These are phyloP conservation scores for Anabacerthia variegaticeps DNA, from an alignment of 2,797 vertebrate genomes.

Conservation along the genomic window DNA sequence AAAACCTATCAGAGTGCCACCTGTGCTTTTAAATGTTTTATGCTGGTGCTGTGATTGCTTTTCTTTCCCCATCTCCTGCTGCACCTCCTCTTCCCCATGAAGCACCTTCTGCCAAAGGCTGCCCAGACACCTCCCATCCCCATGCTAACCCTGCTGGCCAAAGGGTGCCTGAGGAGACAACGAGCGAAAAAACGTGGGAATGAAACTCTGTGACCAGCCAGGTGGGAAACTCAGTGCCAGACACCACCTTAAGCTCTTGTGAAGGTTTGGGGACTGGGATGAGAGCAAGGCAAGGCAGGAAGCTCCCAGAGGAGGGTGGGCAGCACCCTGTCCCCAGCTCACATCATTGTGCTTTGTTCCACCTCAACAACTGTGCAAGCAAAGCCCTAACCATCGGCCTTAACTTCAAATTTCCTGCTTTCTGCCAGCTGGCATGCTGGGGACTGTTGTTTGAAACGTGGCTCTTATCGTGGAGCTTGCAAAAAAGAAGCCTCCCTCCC, in stretches of 20 bases:
- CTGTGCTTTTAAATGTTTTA: not conserved
- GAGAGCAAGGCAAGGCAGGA: slow-evolving; percentile 35
- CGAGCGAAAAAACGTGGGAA: not conserved
- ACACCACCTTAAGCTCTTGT: not conserved
- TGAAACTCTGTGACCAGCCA: not conserved
- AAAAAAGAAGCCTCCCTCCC: not conserved
- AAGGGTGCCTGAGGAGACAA: not conserved
- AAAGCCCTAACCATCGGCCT: not conserved
- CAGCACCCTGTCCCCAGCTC: slow-evolving; percentile 11
- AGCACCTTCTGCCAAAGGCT: not conserved
- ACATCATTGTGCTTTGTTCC: slow-evolving; percentile 36
- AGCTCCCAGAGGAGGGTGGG: slow-evolving; percentile 16
- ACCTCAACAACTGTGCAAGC: slow-evolving; percentile 13
- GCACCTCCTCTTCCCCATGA: not conserved
- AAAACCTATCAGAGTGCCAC: not conserved
- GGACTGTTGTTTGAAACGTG: not conserved
- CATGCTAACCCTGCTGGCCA: not conserved
- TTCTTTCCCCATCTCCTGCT: not conserved
- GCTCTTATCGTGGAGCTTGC: not conserved
- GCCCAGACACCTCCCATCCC: not conserved
- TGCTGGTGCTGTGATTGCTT: not conserved
- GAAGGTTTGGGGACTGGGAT: not conserved
- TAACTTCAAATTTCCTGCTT: slow-evolving; percentile 52
- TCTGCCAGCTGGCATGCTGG: not conserved
- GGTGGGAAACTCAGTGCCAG: not conserved